Percentiles rank a stretch among this genome's conserved stretches.
phyloP scores from a whole-genome alignment of 2,888 invertebrate species.

The Homarus gammarus region DNA sequence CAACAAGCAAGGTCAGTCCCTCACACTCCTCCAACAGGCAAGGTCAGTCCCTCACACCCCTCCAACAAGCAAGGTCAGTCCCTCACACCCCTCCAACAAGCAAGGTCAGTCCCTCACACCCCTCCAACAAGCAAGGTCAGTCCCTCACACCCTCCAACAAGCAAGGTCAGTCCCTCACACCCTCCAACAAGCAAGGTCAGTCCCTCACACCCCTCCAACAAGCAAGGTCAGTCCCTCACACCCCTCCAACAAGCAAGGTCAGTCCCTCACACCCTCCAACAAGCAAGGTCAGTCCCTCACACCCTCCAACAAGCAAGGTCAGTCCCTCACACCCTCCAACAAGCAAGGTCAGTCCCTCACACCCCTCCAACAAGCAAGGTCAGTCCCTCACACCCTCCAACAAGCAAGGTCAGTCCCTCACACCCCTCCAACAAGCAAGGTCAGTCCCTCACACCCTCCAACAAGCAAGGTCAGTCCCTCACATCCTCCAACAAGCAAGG shows the following conservation, averaged over 20 bases:
- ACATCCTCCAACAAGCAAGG: no score
- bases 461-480: not conserved
- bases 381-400: not conserved
- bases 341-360: not conserved
- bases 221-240: not conserved
- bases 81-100: no score
- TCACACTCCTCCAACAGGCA: not conserved
- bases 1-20: not conserved
- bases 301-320: not conserved
- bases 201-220: not conserved
- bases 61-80: no score
- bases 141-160: slow-evolving; percentile 31
- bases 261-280: not conserved
- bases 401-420: not conserved
- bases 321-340: not conserved
- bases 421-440: not conserved
- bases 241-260: not conserved
- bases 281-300: not conserved
- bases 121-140: no score
- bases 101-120: no score
- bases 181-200: not conserved
- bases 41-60: not conserved
- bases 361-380: not conserved
- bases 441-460: not conserved
- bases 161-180: not conserved